Conservation (phyloP, 2,797 vertebrate genomes). For the Malurus splendens region DNA sequence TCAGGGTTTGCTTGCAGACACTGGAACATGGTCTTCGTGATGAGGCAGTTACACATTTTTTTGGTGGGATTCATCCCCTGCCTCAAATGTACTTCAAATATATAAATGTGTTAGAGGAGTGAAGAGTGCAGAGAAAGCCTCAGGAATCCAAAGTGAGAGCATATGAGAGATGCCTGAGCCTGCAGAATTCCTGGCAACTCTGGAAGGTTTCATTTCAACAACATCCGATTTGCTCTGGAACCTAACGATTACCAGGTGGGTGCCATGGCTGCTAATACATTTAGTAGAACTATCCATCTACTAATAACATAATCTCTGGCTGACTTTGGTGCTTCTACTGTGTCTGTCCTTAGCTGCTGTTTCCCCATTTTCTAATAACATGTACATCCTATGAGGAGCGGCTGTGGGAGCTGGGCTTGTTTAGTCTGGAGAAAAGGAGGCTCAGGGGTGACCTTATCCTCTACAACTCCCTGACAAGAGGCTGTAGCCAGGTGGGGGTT, state of each 20-base stretch:
- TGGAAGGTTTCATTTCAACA: background rate
- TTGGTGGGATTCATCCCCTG: background rate
- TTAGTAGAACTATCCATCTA: background rate
- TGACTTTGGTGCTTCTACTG: background rate
- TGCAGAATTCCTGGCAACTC: background rate
- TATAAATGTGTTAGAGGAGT: background rate
- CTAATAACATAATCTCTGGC: background rate
- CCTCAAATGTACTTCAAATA: background rate
- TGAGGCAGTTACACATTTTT: background rate
- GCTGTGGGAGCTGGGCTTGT: background rate
- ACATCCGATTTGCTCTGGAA: background rate
- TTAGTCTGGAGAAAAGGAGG: background rate
- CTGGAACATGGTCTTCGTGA: background rate
- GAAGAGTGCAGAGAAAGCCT: background rate
- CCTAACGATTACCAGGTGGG: background rate
- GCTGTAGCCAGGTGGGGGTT: background rate
- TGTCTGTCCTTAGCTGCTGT: background rate
- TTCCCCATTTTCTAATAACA: background rate
- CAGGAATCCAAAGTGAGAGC: background rate
- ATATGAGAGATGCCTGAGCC: background rate
- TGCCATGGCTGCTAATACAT: background rate
- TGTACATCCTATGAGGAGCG: accelerated
- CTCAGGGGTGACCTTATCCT: background rate
- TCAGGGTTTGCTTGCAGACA: background rate
- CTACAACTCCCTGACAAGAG: background rate